Conservation (phyloP, 2,888 invertebrate genomes). For the Pollenia griseotomentosa region DNA sequence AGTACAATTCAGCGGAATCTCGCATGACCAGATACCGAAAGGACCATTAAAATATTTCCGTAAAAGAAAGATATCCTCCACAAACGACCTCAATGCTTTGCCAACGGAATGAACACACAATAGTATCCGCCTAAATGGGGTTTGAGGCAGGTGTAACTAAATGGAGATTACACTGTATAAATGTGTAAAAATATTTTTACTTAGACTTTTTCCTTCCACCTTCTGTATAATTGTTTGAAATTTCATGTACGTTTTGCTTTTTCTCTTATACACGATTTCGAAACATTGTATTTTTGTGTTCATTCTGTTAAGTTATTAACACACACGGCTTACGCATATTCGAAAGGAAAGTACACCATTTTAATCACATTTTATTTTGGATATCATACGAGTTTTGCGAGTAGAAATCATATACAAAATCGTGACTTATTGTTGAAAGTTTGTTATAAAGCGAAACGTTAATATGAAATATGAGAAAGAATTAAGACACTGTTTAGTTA, state of each 20-base stretch:
- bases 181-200: background rate
- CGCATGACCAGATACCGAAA: too few relatives aligned
- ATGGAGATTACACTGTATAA: too few relatives aligned
- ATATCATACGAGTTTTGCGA: slow-evolving; percentile 5
- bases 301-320: slow-evolving; percentile 40
- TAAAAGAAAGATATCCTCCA: too few relatives aligned
- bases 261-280: slow-evolving; percentile 17
- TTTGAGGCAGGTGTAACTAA: too few relatives aligned
- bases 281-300: slow-evolving; percentile 10
- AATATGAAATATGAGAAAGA: slow-evolving; percentile 14
- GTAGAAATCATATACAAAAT: slow-evolving; percentile 38
- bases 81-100: too few relatives aligned
- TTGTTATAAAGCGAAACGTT: background rate
- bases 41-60: too few relatives aligned
- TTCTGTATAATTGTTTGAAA: slow-evolving; percentile 9
- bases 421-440: slow-evolving; percentile 57
- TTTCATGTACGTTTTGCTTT: background rate
- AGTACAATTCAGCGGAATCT: background rate
- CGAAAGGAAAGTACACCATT: slow-evolving; percentile 35
- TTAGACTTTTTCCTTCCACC: slow-evolving; percentile 8
- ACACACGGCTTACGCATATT: slow-evolving; percentile 60
- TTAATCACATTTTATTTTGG: slow-evolving; percentile 2
- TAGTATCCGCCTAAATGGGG: too few relatives aligned
- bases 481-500: slow-evolving; percentile 8
- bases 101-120: too few relatives aligned